Base-by-base conservation (phyloP, 2,113 vertebrate species). In the Hypomesus transpacificus region DNA sequence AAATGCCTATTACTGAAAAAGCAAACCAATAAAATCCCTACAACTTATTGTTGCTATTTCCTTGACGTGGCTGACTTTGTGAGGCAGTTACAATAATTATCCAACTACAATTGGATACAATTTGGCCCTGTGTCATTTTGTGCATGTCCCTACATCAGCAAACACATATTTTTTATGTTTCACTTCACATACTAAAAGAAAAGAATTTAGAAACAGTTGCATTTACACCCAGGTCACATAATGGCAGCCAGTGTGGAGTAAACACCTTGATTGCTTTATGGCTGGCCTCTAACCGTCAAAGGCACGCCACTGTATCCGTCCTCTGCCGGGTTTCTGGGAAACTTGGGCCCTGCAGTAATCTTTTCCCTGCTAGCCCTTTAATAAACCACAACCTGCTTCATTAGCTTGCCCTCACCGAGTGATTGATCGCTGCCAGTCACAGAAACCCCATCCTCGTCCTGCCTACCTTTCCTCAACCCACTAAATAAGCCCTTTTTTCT, bases 371-470 rank as follows among this genome's bases (percentile, higher is more conserved):
- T 79, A 78, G 80, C 81, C 82, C 86, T 85, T 82, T 89, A 89
- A 89, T 88, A 89, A 89, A 87, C 85, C 86, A 80, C 78, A 86
- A 85, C 71, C 84, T 82, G 87, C 89, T 90, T 89, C 86, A 86
- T 90, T 91, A 90, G 85, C 84, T 66, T 77, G 78, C 91, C 89
- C 91, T 89, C 90, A 87, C 81, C 85, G 82, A 87, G 86, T 95
- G 96, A 98, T 94, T 96, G 95, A 97, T 96, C 72, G 91, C 89
- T 96, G 96, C 93, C 95, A 95, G 92, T 96, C 90, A 91, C 76
- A 89, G 90, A 90, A 91, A 70, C 89, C 90, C 91, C 92, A 92
- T 93, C 94, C 92, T 89, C 87, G 87, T 88, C 58, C 76, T 68
- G 80, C 79, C 93, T 91, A 90, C 91, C 93, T 90, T 91, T 79